Base-by-base conservation (phyloP, 2,888 invertebrate genomes). In the Parnassius apollo region DNA sequence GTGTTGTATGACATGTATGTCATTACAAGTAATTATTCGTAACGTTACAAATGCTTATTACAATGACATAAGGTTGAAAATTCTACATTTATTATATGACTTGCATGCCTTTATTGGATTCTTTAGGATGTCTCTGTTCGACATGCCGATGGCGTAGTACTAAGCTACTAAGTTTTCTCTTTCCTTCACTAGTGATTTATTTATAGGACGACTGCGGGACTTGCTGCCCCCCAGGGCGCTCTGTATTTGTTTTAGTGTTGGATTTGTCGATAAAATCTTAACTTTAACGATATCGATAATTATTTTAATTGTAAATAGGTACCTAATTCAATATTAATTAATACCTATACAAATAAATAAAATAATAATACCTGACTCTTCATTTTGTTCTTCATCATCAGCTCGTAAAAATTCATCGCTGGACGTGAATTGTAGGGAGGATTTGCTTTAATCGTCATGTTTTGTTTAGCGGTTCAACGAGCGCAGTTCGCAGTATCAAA, bases 161-260 rank as follows among this genome's bases (percentile, higher is more conserved):
- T 65, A 56, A 68, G 71, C 35, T 35, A 35, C 35, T 35, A 35
- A 35, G 35, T 35, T 71, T 61, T 85, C 84, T 78, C 78, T 66
- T 66, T 87, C 78, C 71, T 65, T 69, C 76, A 68, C 71, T 70
- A 69, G 72, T 71, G 71, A 78, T 78, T 82, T 86, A 87, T 86
- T 87, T 86, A 86, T 87, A 86, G 86, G 76, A 77, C 73, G 71
- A 73, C 72, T 75, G 72, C 71, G 77, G 76, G 77, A 77, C 78
- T 76, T 72, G 75, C 74, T 74, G 76, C 82, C 85, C 85, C 84
- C 83, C 76, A 81, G 81, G 82, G 85, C 82, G 85, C 80, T 81
- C 83, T 82, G 82, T 82, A 83, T 86, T 84, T 78, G 71, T 59
- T 65, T 66, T 82, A 86, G 85, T 75, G 85, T 65, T 78, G 85